Base-by-base conservation (phyloP, 2,797 vertebrate genomes). In the Mycteria americana region DNA sequence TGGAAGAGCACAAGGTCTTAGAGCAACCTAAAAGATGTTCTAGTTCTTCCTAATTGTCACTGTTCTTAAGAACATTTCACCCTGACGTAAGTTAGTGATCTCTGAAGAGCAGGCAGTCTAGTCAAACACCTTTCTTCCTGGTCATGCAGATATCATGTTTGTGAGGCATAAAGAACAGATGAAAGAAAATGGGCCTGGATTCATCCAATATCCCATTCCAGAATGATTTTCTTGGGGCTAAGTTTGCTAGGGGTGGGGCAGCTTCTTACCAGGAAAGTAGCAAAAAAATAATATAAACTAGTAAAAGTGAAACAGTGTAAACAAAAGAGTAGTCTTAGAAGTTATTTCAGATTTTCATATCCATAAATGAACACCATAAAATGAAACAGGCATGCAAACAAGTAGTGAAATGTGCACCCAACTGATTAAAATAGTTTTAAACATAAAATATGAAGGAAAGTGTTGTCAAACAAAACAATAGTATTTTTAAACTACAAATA, bases 251-350 rank as follows among this genome's bases (percentile, higher is more conserved):
- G 17, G 8, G 3, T 67, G 21, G 11, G 45, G 30, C 57, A 82
- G 31, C 37, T 81, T 91, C 50, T 92, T 41, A 22, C 25, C 41
- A 33, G n/a, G 11, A 35, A 60, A 64, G 7, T 7, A 37, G 25
- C 22, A 13, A 27, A 31, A 41, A 86, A 60, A 15, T 30, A 30
- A 6, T 0, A 0, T 59, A 8, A 64, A 13, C 6, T 39, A 33
- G 17, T 68, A 64, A 75, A 95, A 78, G 19, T 46, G 43, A 64
- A 73, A 33, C 30, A 64, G 1, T 2, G 0, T 27, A 82, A 91
- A 23, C 13, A 5, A 7, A 23, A 7, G 56, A 41, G 18, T 54
- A 31, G 23, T 78, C 57, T 60, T 45, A 28, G 37, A 60, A 74
- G 17, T 57, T 62, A 72, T 25, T 85, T 91, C 59, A 57, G 24